Conservation (phyloP, 2,797 vertebrate species). For the Gymnothorax javanicus region DNA sequence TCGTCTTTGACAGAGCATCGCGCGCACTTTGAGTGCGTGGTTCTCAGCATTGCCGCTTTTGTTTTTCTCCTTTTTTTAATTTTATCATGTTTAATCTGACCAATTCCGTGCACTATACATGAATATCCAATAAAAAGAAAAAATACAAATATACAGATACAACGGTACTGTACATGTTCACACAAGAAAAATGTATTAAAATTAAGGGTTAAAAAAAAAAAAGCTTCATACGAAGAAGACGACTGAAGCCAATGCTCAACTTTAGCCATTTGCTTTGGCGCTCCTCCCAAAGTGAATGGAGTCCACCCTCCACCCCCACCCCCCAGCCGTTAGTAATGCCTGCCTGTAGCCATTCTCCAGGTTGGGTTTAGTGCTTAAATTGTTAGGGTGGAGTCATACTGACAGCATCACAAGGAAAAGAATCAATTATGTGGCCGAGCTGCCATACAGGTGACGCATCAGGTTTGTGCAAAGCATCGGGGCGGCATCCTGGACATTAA, state of each 20-base stretch:
- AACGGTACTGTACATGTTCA: too few species aligned
- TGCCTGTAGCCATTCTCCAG: background rate
- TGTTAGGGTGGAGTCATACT: background rate
- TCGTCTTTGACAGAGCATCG: background rate
- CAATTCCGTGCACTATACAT: too few species aligned
- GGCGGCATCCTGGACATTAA: background rate
- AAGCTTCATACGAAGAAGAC: too few species aligned
- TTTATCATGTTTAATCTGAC: too few species aligned
- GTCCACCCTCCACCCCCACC: background rate
- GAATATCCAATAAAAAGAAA: too few species aligned
- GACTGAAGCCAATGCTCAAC: too few species aligned
- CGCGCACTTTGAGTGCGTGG: background rate
- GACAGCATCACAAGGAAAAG: background rate
- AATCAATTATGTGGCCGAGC: background rate
- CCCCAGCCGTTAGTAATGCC: background rate
- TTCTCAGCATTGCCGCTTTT: background rate
- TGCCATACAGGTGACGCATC: background rate
- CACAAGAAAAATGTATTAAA: too few species aligned
- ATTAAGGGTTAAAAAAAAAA: too few species aligned
- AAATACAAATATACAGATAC: too few species aligned
- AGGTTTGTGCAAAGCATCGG: background rate
- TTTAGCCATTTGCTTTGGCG: background rate
- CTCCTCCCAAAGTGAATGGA: background rate
- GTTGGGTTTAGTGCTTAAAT: background rate
- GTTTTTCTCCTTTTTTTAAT: too few species aligned